These are phyloP conservation scores for Conus canariensis DNA, from an alignment of 2,888 invertebrate species.

Conservation along the genomic window DNA sequence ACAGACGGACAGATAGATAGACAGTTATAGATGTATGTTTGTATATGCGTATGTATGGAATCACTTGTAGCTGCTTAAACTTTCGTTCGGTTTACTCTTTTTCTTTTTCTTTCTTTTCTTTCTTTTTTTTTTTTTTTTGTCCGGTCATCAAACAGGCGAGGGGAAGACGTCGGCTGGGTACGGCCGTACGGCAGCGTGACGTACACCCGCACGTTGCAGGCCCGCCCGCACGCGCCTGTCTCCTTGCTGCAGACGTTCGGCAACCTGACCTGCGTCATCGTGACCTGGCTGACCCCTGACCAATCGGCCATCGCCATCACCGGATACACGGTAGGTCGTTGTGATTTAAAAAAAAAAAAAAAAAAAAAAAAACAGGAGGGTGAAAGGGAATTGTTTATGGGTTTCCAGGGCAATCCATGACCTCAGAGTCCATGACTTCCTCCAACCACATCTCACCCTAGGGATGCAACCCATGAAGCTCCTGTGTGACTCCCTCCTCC, in stretches of 20 bases:
- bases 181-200: constrained; percentile 58
- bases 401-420: too few relatives aligned
- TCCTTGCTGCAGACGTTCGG: constrained; percentile 82
- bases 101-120: background rate
- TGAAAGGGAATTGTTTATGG: too few relatives aligned
- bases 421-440: too few relatives aligned
- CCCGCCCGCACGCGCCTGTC: constrained; percentile 86
- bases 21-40: too few relatives aligned
- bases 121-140: background rate
- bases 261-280: constrained; percentile 83
- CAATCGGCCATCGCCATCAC: constrained; percentile 79
- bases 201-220: constrained; percentile 59
- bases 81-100: too few relatives aligned
- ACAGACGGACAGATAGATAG: too few relatives aligned
- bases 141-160: constrained; percentile 59
- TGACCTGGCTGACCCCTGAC: constrained; percentile 80
- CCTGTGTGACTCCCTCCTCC: too few relatives aligned
- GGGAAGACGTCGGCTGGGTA: constrained; percentile 65
- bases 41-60: too few relatives aligned
- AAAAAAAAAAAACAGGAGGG: too few relatives aligned
- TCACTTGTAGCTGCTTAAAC: background rate
- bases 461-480: too few relatives aligned
- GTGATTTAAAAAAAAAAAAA: too few relatives aligned
- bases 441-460: too few relatives aligned
- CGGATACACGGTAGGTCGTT: constrained; percentile 71